Percentiles rank a stretch among this genome's conserved stretches.
Evolutionary conservation across 2,888 invertebrate genomes (phyloP).

Genomic region (Lepeophtheirus nordmannii): DNA sequence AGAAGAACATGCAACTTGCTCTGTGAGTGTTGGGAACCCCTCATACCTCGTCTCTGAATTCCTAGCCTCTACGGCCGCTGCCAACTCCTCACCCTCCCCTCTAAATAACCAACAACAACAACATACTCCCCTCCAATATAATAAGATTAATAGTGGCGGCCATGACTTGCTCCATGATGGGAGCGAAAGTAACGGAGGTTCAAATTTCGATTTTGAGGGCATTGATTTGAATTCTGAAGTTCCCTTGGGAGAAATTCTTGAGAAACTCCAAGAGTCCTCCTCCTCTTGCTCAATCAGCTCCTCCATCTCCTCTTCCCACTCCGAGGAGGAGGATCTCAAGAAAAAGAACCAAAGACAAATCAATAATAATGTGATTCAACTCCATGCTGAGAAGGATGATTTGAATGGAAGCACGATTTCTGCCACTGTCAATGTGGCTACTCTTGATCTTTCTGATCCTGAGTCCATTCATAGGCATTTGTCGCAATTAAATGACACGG

Average conservation of each 20-base stretch:
- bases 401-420: conserved; percentile 12
- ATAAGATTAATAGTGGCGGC: too few species aligned
- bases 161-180: too few species aligned
- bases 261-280: conserved; percentile 10
- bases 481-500: conserved; percentile 21
- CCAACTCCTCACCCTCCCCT: too few species aligned
- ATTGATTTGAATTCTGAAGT: conserved; percentile 22
- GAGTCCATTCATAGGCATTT: conserved; percentile 19
- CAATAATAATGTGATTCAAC: conserved; percentile 14
- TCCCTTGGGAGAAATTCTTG: conserved; percentile 24
- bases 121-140: too few species aligned
- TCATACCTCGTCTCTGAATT: not conserved
- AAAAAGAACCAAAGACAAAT: not conserved
- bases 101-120: too few species aligned
- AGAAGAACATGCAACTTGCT: not conserved
- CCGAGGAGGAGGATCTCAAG: not conserved
- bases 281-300: conserved; percentile 1
- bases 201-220: conserved; percentile 13
- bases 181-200: too few species aligned
- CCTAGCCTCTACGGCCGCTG: not conserved
- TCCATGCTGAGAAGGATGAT: conserved; percentile 19
- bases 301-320: not conserved
- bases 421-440: conserved; percentile 24
- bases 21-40: not conserved
- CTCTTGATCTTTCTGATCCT: conserved; percentile 22